phyloP scores from a whole-genome alignment of 2,888 invertebrate species.

The Galerucella nymphaeae region DNA sequence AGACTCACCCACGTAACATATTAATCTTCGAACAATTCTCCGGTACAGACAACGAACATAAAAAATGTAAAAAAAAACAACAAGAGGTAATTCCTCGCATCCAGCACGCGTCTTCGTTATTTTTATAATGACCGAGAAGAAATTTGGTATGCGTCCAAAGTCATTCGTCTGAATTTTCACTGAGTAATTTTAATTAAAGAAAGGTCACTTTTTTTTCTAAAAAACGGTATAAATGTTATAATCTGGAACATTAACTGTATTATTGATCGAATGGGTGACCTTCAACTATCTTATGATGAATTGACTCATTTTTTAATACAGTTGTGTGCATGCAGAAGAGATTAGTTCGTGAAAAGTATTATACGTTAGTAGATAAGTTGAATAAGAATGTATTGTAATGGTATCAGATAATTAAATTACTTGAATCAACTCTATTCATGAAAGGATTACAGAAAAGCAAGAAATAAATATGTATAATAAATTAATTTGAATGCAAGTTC shows the following conservation, averaged over 20 bases:
- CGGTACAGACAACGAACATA: background rate
- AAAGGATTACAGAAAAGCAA: too few relatives aligned
- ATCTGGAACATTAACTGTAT: slow-evolving; percentile 14
- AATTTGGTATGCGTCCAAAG: background rate
- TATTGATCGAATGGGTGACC: background rate
- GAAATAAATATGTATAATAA: too few relatives aligned
- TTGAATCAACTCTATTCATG: too few relatives aligned
- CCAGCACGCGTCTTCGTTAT: background rate
- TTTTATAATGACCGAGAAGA: slow-evolving; percentile 3
- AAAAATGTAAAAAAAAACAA: background rate
- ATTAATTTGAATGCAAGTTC: too few relatives aligned
- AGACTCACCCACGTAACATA: background rate
- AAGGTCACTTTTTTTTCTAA: slow-evolving; percentile 13
- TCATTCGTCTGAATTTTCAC: slow-evolving; percentile 11
- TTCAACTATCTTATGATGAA: slow-evolving; percentile 9
- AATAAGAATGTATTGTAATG: too few relatives aligned
- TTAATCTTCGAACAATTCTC: background rate
- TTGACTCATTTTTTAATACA: background rate
- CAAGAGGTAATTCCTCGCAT: background rate
- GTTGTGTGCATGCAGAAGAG: too few relatives aligned
- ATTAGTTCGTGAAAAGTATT: too few relatives aligned
- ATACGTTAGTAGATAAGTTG: too few relatives aligned
- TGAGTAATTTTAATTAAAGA: slow-evolving; percentile 4
- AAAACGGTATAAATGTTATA: slow-evolving; percentile 10
- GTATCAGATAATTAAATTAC: too few relatives aligned